Conservation (phyloP, 2,797 vertebrate genomes). For the Molothrus aeneus region DNA sequence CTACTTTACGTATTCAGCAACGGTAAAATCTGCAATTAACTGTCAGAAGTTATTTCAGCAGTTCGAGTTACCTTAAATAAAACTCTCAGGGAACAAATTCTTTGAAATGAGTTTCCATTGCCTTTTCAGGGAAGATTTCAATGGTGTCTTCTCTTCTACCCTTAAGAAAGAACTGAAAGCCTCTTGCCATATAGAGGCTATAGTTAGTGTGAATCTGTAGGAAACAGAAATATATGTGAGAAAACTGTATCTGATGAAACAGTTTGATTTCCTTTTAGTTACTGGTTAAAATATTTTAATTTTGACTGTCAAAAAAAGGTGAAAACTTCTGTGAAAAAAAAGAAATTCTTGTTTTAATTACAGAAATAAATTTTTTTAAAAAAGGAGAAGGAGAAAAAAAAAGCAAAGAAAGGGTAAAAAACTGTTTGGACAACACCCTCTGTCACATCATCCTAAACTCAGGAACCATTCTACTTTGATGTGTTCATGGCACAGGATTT, state of each 20-base stretch:
- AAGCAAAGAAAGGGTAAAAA: neutral
- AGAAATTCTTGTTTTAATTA: neutral
- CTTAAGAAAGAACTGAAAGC: neutral
- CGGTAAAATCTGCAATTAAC: constrained; percentile 4
- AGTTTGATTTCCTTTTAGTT: neutral
- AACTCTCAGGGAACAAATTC: neutral
- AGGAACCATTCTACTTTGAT: neutral
- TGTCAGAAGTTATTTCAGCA: neutral
- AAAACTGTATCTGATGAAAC: neutral
- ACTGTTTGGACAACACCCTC: neutral
- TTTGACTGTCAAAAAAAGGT: neutral
- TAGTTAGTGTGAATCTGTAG: neutral
- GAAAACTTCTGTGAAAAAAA: neutral
- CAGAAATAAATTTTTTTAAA: accelerated
- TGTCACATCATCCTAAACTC: neutral
- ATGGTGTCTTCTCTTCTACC: neutral
- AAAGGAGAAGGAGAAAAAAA: accelerated
- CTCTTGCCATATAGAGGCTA: neutral
- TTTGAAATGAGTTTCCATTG: neutral
- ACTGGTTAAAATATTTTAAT: neutral
- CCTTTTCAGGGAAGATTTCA: neutral
- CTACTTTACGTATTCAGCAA: neutral
- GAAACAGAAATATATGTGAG: neutral
- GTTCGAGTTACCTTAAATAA: neutral
- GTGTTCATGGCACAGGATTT: neutral